These are phyloP conservation scores for Agriopis leucophaearia DNA, from an alignment of 2,888 invertebrate species.

Conservation along the genomic window DNA sequence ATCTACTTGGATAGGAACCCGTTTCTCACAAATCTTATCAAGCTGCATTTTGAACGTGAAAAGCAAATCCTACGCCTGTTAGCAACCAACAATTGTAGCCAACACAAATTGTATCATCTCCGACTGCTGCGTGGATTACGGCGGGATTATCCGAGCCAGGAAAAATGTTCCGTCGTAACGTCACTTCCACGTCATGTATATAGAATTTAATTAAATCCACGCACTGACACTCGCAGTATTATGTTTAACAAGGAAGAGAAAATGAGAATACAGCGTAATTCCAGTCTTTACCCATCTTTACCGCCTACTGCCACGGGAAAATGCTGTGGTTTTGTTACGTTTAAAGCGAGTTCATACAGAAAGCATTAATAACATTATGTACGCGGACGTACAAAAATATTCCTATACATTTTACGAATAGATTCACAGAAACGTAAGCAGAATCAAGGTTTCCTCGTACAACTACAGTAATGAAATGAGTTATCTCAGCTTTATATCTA, in stretches of 20 bases:
- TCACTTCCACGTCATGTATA: slow-evolving; percentile 50
- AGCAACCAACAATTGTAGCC: slow-evolving; percentile 11
- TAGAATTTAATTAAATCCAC: slow-evolving; percentile 63
- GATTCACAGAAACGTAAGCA: not conserved
- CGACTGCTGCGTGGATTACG: slow-evolving; percentile 19
- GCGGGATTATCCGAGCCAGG: slow-evolving; percentile 34
- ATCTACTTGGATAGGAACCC: not conserved
- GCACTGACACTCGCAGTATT: slow-evolving; percentile 43
- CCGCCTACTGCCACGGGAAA: not conserved
- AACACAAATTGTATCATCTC: slow-evolving; percentile 26
- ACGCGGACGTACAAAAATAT: not conserved
- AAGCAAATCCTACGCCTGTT: slow-evolving; percentile 16
- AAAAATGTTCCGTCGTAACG: slow-evolving; percentile 51
- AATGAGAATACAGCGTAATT: slow-evolving; percentile 33
- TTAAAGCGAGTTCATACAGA: not conserved
- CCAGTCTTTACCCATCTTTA: slow-evolving; percentile 11
- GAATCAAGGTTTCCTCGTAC: not conserved
- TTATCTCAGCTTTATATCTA: slow-evolving; percentile 19
- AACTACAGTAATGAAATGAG: slow-evolving; percentile 14
- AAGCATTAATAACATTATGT: not conserved
- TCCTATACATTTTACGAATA: not conserved
- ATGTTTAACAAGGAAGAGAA: slow-evolving; percentile 43
- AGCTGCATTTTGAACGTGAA: slow-evolving; percentile 10
- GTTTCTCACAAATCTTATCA: slow-evolving; percentile 8
- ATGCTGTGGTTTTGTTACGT: not conserved